Conservation (phyloP, 2,888 invertebrate species). For the Mesorhabditis sp. region DNA sequence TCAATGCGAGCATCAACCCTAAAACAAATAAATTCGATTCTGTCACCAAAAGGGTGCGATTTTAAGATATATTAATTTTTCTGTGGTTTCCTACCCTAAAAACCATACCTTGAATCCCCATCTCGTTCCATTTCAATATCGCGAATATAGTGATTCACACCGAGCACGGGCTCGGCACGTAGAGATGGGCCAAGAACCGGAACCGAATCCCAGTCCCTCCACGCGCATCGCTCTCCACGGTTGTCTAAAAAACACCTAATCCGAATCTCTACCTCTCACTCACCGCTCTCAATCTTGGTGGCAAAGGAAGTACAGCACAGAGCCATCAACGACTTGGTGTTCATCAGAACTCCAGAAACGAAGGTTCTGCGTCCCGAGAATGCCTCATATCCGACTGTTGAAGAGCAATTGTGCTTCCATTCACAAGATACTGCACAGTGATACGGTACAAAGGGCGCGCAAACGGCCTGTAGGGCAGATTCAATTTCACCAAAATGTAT, state of each 20-base stretch:
- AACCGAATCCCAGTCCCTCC: conserved; percentile 41
- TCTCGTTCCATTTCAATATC: conserved; percentile 37
- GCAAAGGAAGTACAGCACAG: conserved; percentile 54
- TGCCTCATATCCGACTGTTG: conserved; percentile 39
- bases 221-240: conserved; percentile 37
- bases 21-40: not conserved
- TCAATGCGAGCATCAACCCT: conserved; percentile 37
- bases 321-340: conserved; percentile 44
- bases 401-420: conserved; percentile 46
- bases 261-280: not conserved
- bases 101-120: conserved; percentile 19
- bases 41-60: not conserved
- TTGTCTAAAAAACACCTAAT: not conserved
- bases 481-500: not conserved
- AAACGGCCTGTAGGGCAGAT: conserved; percentile 45
- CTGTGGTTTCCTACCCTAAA: too few species aligned
- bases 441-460: conserved; percentile 49
- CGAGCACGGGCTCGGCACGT: conserved; percentile 41
- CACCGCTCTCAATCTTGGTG: conserved; percentile 45
- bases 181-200: conserved; percentile 41
- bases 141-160: conserved; percentile 42
- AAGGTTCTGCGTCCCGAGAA: conserved; percentile 52
- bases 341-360: conserved; percentile 52
- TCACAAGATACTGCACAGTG: conserved; percentile 48
- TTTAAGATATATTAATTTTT: too few species aligned